Base-by-base conservation (phyloP, 2,113 vertebrate genomes). In the Heterocephalus glaber region DNA sequence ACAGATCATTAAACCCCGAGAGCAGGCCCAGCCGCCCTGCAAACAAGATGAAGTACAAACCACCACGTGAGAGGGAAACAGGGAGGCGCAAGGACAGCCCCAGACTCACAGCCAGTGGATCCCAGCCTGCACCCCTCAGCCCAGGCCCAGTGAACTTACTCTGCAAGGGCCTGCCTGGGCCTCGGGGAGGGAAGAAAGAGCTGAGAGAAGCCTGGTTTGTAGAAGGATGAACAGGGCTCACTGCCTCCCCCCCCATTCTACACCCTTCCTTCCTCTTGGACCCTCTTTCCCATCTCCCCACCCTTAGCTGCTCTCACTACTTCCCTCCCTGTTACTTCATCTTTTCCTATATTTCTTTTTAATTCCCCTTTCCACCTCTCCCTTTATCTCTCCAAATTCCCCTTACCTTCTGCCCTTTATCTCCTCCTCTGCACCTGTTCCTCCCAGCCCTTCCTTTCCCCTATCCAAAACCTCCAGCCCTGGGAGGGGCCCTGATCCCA, bases 1-100 rank as follows among this genome's bases (percentile, higher is more conserved):
- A 98, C 97, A 98, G 97, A 98, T 98, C 98, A 98, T 98, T 98
- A 98, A 98, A 95, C 98, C 97, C 98, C 95, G 95, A 98, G 95
- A 98, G 97, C 97, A 98, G 96, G 97, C 97, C 87, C 97, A 96
- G 95, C 96, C 94, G 84, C 97, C 97, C 96, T 35, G 79, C 96
- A 98, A 97, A 97, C 96, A 98, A 98, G 98, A 98, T 98, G 97
- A 98, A 98, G 97, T 98, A 95, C 96, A 95, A 97, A 96, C 96
- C 92, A 96, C 93, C 93, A 96, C 70, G 54, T 97, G 97, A 97
- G 96, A 85, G 56, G 47, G 82, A 94, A 84, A 97, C 89, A 94
- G 95, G 93, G 90, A 90, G 85, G 95, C 0, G 0, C 74, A 76
- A 88, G 79, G 82, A 89, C 88, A 96, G 88, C 60, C 70, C 83